A percentile compares a stretch with the other conserved stretches of the same genome.
Conservation (phyloP, 1,140 invertebrate species). For the Schlechtendalia chinensis region DNA sequence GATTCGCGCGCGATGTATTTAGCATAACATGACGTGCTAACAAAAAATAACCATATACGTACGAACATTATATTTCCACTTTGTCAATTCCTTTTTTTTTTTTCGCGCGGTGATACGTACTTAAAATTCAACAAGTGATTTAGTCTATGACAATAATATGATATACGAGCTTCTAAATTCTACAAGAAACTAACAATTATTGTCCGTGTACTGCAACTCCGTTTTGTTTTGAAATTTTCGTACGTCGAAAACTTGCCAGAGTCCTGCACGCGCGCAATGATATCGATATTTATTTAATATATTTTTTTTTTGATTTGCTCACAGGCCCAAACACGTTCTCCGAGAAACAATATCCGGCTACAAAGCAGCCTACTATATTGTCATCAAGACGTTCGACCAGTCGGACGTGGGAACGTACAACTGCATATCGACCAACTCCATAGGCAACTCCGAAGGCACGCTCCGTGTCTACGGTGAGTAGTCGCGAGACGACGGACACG, state of each 20-base stretch:
- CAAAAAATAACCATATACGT: too few relatives aligned
- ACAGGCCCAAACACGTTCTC: slow-evolving; percentile 78
- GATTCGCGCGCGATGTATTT: too few relatives aligned
- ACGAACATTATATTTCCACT: too few relatives aligned
- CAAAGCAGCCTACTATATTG: slow-evolving; percentile 79
- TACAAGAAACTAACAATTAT: background rate
- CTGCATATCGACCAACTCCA: slow-evolving; percentile 85
- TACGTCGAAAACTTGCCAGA: background rate
- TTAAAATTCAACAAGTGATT: background rate
- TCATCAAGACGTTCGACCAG: slow-evolving; percentile 73
- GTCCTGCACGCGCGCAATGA: background rate
- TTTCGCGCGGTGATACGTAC: too few relatives aligned
- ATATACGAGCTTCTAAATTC: too few relatives aligned
- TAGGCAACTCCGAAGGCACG: slow-evolving; percentile 80
- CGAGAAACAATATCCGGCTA: slow-evolving; percentile 75
- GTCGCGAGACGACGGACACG: too few relatives aligned
- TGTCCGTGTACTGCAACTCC: background rate
- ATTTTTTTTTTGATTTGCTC: slow-evolving; percentile 4
- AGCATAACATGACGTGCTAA: too few relatives aligned
- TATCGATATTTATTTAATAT: background rate
- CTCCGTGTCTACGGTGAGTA: slow-evolving; percentile 78
- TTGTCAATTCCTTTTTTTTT: too few relatives aligned
- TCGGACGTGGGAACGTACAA: slow-evolving; percentile 85
- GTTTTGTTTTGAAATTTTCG: background rate
- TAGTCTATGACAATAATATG: background rate